A percentile compares a stretch with the other conserved stretches of the same genome.
Evolutionary conservation across 2,888 invertebrate genomes (phyloP).

Genomic region (Cantharis nigra): DNA sequence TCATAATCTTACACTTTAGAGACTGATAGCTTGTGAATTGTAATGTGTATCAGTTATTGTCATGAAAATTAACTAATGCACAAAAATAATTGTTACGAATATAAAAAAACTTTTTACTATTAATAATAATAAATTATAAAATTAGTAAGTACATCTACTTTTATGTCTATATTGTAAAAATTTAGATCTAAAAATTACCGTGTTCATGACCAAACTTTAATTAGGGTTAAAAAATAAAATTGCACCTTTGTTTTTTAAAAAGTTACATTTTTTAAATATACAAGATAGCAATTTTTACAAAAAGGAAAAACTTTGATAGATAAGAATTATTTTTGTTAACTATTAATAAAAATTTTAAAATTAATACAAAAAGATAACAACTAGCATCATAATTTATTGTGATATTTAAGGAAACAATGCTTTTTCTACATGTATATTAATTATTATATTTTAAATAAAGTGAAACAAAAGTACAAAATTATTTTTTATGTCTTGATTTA

Average conservation of each 20-base stretch:
- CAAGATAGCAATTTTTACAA: neutral
- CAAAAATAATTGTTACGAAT: neutral
- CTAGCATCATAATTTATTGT: slow-evolving; percentile 45
- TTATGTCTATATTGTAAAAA: neutral
- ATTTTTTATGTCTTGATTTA: neutral
- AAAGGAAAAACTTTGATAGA: slow-evolving; percentile 4
- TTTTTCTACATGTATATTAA: slow-evolving; percentile 36
- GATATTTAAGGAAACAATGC: slow-evolving; percentile 41
- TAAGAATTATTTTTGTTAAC: slow-evolving; percentile 28
- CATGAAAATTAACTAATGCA: neutral
- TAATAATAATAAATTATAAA: neutral
- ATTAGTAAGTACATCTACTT: neutral
- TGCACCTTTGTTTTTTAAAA: neutral
- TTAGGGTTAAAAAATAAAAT: neutral
- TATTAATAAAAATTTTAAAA: slow-evolving; percentile 22
- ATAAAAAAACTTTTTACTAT: neutral
- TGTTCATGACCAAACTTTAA: slow-evolving; percentile 16
- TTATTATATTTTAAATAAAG: slow-evolving; percentile 46
- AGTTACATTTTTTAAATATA: neutral
- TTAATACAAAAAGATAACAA: slow-evolving; percentile 7
- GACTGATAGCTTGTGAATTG: neutral
- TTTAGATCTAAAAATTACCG: neutral
- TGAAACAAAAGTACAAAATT: slow-evolving; percentile 13
- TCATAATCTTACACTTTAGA: neutral
- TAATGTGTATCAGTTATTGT: neutral